A percentile compares a stretch with the other conserved stretches of the same genome.
phyloP scores from a whole-genome alignment of 2,797 vertebrate genomes.

The Chaunax sp. region DNA sequence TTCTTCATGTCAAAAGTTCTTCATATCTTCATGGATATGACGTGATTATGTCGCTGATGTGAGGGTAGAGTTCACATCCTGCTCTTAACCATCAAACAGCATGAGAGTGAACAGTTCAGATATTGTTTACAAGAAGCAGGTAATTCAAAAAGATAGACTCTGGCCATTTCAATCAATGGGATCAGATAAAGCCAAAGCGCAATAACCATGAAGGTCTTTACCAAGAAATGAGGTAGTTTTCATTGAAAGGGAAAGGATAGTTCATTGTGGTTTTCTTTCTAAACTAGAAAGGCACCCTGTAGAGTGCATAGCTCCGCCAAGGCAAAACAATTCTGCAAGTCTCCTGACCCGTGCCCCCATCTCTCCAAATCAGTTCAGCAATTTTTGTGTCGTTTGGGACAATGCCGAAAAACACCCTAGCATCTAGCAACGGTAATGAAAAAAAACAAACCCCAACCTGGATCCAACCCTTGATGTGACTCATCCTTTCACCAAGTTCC shows the following conservation, averaged over 20 bases:
- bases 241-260: not conserved
- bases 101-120: not conserved
- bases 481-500: too few species aligned
- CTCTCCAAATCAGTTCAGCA: too few species aligned
- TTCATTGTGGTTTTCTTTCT: not conserved
- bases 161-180: not conserved
- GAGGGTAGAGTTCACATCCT: conserved; percentile 16
- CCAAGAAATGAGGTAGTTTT: not conserved
- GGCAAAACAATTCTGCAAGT: too few species aligned
- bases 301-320: too few species aligned
- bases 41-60: conserved; percentile 14
- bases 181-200: not conserved
- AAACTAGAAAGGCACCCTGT: too few species aligned
- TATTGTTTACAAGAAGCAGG: not conserved
- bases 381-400: too few species aligned
- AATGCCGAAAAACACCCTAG: too few species aligned
- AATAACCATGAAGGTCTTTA: not conserved
- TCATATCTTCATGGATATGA: not conserved
- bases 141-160: not conserved
- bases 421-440: too few species aligned
- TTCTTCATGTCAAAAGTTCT: not conserved
- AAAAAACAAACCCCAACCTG: too few species aligned
- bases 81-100: not conserved
- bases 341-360: too few species aligned
- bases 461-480: too few species aligned